phyloP scores from a whole-genome alignment of 2,888 invertebrate species.

The Synanthedon vespiformis region DNA sequence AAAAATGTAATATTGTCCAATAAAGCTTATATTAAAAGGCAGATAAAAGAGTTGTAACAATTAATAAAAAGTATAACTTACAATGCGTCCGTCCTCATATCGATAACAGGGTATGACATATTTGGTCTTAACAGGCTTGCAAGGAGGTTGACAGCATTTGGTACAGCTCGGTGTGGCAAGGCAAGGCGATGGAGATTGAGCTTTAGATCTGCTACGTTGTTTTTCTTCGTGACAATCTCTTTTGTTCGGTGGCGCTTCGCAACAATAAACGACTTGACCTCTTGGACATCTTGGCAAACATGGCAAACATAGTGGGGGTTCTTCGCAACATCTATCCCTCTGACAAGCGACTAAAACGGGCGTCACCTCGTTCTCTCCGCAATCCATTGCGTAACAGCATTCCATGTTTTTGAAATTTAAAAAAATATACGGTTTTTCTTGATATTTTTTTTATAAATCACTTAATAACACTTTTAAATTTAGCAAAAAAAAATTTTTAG shows the following conservation, averaged over 20 bases:
- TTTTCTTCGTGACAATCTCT: not conserved
- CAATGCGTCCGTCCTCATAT: constrained; percentile 61
- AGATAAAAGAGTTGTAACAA: too few species aligned
- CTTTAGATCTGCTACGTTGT: not conserved
- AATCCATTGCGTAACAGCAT: constrained; percentile 21
- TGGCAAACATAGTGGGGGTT: constrained; percentile 22
- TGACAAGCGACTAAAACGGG: constrained; percentile 30
- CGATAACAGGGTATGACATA: constrained; percentile 60
- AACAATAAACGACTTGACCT: constrained; percentile 23
- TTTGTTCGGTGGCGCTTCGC: constrained; percentile 17
- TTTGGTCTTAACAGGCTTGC: constrained; percentile 42
- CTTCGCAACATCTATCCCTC: constrained; percentile 26
- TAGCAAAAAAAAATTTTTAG: not conserved
- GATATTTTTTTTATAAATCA: not conserved
- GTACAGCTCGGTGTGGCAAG: constrained; percentile 7
- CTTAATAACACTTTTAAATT: not conserved
- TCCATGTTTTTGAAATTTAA: constrained; percentile 36
- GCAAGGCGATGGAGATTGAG: constrained; percentile 7
- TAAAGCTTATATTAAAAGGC: too few species aligned
- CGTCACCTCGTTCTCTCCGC: constrained; percentile 31
- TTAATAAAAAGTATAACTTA: constrained; percentile 26
- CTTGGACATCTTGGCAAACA: constrained; percentile 36
- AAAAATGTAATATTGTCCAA: too few species aligned
- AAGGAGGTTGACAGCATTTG: constrained; percentile 10
- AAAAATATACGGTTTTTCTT: not conserved